Conservation (phyloP, 2,797 vertebrate species). For the Leuciscus waleckii region DNA sequence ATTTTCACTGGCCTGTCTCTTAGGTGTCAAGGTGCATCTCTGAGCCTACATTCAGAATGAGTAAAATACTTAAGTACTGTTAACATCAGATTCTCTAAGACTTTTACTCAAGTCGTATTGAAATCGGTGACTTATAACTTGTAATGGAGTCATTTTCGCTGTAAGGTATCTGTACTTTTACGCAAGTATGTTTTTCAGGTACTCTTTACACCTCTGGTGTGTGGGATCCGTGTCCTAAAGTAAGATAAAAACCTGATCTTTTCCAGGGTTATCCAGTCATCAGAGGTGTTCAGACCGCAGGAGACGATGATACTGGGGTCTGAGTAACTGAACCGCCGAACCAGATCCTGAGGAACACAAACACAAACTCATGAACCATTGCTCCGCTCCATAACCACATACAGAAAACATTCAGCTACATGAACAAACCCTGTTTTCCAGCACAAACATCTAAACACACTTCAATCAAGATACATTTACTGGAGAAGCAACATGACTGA, state of each 20-base stretch:
- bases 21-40: too few relatives aligned
- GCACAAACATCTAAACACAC: background rate
- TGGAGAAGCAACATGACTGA: background rate
- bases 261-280: constrained; percentile 92
- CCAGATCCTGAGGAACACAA: constrained; percentile 87
- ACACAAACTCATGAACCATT: constrained; percentile 12
- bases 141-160: too few relatives aligned
- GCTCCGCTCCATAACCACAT: background rate
- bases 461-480: background rate
- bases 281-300: constrained; percentile 86
- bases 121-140: too few relatives aligned
- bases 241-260: constrained; percentile 88
- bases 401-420: constrained; percentile 39
- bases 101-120: too few relatives aligned
- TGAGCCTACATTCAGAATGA: too few relatives aligned
- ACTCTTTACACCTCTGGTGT: too few relatives aligned
- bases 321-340: constrained; percentile 92
- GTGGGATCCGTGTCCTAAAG: background rate
- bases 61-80: too few relatives aligned
- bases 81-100: too few relatives aligned
- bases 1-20: too few relatives aligned
- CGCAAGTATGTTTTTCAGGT: too few relatives aligned
- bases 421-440: too few relatives aligned
- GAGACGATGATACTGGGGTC: constrained; percentile 93
- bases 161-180: too few relatives aligned